Evolutionary conservation across 2,797 vertebrate species (phyloP).

Genomic region (Tauraco hartlaubi): DNA sequence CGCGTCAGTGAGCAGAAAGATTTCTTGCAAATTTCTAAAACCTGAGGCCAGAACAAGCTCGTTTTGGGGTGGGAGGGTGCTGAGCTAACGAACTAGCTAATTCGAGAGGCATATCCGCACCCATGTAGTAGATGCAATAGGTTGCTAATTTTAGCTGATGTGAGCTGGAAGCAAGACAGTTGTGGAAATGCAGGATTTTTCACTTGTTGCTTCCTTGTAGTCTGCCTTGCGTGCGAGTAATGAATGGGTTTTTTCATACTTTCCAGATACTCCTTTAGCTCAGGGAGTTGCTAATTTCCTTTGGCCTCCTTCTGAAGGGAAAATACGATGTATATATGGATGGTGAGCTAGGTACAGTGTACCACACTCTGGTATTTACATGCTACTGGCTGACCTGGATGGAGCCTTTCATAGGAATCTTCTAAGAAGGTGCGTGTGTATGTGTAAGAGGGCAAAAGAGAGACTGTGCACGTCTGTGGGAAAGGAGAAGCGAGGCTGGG

Average conservation of each 20-base stretch:
- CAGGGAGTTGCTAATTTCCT: not conserved
- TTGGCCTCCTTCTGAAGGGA: not conserved
- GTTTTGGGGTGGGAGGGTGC: slow-evolving; percentile 9
- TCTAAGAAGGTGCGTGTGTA: accelerated
- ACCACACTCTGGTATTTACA: not conserved
- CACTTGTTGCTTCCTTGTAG: slow-evolving; percentile 21
- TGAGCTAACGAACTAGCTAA: slow-evolving; percentile 19
- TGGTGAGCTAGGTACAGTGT: not conserved
- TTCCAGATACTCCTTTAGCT: not conserved
- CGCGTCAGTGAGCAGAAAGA: not conserved
- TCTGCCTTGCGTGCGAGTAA: slow-evolving; percentile 9
- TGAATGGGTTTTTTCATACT: not conserved
- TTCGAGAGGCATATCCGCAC: not conserved
- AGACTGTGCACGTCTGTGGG: not conserved
- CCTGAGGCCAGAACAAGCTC: not conserved
- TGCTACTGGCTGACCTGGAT: not conserved
- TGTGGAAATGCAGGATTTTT: slow-evolving; percentile 24
- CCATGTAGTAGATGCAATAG: not conserved
- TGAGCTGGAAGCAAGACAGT: slow-evolving; percentile 1
- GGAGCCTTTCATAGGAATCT: not conserved
- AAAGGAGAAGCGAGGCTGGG: not conserved
- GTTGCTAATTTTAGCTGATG: slow-evolving; percentile 43
- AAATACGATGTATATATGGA: not conserved
- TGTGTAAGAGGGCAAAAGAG: not conserved
- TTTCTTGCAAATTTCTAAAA: not conserved